Conservation (phyloP, 1,140 invertebrate species). For the Cataglyphis hispanica region DNA sequence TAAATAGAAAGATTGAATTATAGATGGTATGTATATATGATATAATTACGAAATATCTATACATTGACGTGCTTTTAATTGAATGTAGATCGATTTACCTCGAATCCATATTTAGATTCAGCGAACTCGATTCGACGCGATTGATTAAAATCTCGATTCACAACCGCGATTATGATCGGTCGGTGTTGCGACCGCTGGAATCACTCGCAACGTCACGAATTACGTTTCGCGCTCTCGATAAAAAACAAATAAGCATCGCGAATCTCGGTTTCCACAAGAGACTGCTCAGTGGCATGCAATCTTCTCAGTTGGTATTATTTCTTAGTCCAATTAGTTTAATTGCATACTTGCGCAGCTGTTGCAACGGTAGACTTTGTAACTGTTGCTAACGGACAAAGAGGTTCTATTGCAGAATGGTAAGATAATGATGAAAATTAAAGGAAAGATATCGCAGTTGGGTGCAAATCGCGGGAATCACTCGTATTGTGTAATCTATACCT, state of each 20-base stretch:
- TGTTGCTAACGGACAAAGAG: conserved; percentile 61
- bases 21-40: too few relatives aligned
- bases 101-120: neutral
- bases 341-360: conserved; percentile 58
- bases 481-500: conserved; percentile 45
- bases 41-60: conserved; percentile 24
- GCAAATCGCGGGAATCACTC: conserved; percentile 48
- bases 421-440: conserved; percentile 61
- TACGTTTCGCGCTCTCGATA: conserved; percentile 39
- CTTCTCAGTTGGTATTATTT: conserved; percentile 65
- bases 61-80: neutral
- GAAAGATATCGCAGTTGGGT: conserved; percentile 58
- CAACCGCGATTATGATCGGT: neutral
- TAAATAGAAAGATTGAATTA: neutral
- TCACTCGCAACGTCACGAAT: conserved; percentile 19
- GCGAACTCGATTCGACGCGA: conserved; percentile 10
- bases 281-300: conserved; percentile 56
- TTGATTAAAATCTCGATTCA: conserved; percentile 4
- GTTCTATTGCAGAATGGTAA: conserved; percentile 57
- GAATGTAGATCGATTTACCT: neutral
- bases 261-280: conserved; percentile 54
- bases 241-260: conserved; percentile 59
- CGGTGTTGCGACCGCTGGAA: conserved; percentile 14
- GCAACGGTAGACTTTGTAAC: conserved; percentile 64
- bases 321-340: conserved; percentile 66